Evolutionary conservation across 2,888 invertebrate genomes (phyloP), one percentile per base, ranked within the genome.

Genomic region (Orthonychiurus folsomi): DNA sequence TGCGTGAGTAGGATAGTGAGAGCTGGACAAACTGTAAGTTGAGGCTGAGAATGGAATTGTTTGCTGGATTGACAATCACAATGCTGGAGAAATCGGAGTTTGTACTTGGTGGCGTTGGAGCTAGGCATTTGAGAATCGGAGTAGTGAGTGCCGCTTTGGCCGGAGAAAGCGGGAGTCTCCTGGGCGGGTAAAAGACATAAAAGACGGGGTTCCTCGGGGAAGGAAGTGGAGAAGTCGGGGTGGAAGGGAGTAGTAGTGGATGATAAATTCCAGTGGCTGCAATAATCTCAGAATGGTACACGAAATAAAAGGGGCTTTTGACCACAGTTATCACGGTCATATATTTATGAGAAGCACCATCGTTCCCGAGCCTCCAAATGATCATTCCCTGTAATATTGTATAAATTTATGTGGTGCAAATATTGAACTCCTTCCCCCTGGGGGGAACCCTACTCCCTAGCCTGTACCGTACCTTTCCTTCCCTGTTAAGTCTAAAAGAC

Each of bases 401-500:
- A 77, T 78, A 77, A 80, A 80, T 80, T 80, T 80, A 80, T 80
- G 80, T 80, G 76, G 77, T 76, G 68, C 77, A 76, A 79, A 80
- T 80, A 80, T 80, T 80, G 69, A 66, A 70, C 66, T 21, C 52
- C n/a, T 37, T 23, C 26, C 24, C 54, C 12, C 59, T 37, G 37
- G 37, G 26, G 53, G 21, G 60, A 3, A 26, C 27, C 23, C 50
- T 23, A 18, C 50, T 23, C 26, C 25, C 26, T 1, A 18, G 15
- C 48, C 50, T 24, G 15, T 24, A n/a, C 9, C 37, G 23, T 23
- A 18, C 20, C 9, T 47, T 18, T 20, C 2, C 47, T 21, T 28
- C 25, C 3, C 2, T 25, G 37, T 20, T 54, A 53, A 25, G 25
- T 60, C 24, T 65, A 63, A 68, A 67, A 70, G 61, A 63, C 61